Conservation (phyloP, 2,113 vertebrate species). For the Bettongia penicillata region DNA sequence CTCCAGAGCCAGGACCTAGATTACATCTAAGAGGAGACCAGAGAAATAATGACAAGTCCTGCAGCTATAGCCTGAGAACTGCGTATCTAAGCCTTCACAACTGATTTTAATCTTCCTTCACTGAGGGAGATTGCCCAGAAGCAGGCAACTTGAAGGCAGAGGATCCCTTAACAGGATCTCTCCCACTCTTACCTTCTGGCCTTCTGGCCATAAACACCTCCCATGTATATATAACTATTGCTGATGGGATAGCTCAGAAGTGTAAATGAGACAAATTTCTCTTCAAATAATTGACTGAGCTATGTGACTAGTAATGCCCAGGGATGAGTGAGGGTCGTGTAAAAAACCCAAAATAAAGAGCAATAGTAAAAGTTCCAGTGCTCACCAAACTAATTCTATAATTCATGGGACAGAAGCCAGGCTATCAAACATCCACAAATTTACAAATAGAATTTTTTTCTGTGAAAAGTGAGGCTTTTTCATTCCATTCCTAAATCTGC, state of each 20-base stretch:
- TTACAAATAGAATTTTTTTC: background rate
- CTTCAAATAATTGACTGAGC: background rate
- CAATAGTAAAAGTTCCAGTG: background rate
- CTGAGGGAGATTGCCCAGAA: background rate
- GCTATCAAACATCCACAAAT: background rate
- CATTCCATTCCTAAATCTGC: background rate
- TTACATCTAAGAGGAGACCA: background rate
- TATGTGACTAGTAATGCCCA: background rate
- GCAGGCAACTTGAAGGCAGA: background rate
- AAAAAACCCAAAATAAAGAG: background rate
- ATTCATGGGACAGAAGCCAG: background rate
- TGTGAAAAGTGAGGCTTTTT: background rate
- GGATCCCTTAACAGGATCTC: background rate
- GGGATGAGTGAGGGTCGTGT: background rate
- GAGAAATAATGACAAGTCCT: background rate
- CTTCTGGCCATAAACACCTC: background rate
- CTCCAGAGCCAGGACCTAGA: background rate
- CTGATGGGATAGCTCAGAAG: background rate
- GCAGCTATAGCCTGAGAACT: background rate
- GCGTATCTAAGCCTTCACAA: background rate
- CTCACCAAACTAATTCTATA: background rate
- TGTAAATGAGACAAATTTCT: background rate
- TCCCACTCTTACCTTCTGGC: background rate
- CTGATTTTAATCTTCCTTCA: background rate
- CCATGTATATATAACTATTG: background rate